These are phyloP conservation scores for Hystrix cristata DNA, from an alignment of 2,113 vertebrate genomes.

Conservation along the genomic window DNA sequence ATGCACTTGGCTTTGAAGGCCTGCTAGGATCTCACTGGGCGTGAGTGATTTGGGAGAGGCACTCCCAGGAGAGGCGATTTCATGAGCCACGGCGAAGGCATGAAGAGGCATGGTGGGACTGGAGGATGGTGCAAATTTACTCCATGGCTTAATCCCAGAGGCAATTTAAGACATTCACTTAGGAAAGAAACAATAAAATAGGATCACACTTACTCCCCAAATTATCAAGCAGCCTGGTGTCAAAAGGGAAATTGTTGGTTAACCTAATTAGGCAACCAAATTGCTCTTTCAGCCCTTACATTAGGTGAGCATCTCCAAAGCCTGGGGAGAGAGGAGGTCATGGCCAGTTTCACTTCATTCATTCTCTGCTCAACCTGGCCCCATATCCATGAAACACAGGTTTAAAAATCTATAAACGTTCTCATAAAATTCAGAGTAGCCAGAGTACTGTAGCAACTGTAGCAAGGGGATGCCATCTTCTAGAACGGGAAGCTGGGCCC, in stretches of 20 bases:
- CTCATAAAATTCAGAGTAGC: neutral
- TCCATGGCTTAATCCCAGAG: neutral
- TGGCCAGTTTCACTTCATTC: conserved; percentile 49
- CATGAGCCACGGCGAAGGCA: neutral
- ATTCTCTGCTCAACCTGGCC: neutral
- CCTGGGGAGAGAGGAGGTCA: conserved; percentile 62
- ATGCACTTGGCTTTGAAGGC: neutral
- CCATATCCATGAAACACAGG: neutral
- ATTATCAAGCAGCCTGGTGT: conserved; percentile 62
- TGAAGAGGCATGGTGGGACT: neutral
- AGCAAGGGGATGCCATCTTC: neutral
- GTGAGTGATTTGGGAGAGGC: neutral
- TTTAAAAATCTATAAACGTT: conserved; percentile 43
- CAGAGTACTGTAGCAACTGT: neutral
- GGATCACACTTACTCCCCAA: conserved; percentile 30
- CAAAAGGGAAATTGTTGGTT: conserved; percentile 68
- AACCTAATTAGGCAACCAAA: conserved; percentile 67
- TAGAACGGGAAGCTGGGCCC: neutral
- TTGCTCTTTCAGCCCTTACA: conserved; percentile 45
- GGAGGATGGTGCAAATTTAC: neutral
- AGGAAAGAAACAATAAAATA: conserved; percentile 29
- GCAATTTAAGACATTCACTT: conserved; percentile 31
- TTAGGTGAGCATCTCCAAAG: conserved; percentile 68
- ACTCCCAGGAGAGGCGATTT: neutral
- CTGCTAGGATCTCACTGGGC: neutral